Conservation (phyloP, 2,888 invertebrate species). For the Ennomos fuscantarius region DNA sequence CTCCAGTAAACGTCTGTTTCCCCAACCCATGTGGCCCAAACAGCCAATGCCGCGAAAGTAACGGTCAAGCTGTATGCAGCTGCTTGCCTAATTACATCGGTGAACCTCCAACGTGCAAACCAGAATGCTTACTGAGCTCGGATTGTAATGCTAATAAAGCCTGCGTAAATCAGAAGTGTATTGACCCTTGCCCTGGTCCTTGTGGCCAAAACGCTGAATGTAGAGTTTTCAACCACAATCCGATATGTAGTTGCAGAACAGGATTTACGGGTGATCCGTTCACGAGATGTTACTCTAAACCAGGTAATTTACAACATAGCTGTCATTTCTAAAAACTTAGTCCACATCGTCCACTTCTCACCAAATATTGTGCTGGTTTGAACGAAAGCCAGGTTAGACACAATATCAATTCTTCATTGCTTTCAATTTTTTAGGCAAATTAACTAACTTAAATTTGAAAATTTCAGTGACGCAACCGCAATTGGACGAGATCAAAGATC, state of each 20-base stretch:
- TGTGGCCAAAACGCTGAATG: slow-evolving; percentile 90
- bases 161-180: slow-evolving; percentile 89
- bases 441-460: not conserved
- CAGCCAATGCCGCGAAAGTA: slow-evolving; percentile 85
- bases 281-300: slow-evolving; percentile 86
- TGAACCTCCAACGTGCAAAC: slow-evolving; percentile 88
- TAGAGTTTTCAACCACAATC: slow-evolving; percentile 89
- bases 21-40: slow-evolving; percentile 87
- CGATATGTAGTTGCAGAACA: slow-evolving; percentile 88
- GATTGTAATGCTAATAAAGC: slow-evolving; percentile 87
- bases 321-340: too few relatives aligned
- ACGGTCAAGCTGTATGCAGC: slow-evolving; percentile 88
- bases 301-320: slow-evolving; percentile 57
- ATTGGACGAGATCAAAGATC: slow-evolving; percentile 77
- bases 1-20: slow-evolving; percentile 77
- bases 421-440: too few relatives aligned
- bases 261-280: slow-evolving; percentile 88
- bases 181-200: slow-evolving; percentile 89
- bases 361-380: too few relatives aligned
- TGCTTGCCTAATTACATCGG: slow-evolving; percentile 89
- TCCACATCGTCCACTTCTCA: too few relatives aligned
- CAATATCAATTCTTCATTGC: too few relatives aligned
- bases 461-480: slow-evolving; percentile 64
- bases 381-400: too few relatives aligned
- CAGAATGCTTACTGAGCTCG: slow-evolving; percentile 88